phyloP scores from a whole-genome alignment of 2,888 invertebrate species.

The Meteorus colon region DNA sequence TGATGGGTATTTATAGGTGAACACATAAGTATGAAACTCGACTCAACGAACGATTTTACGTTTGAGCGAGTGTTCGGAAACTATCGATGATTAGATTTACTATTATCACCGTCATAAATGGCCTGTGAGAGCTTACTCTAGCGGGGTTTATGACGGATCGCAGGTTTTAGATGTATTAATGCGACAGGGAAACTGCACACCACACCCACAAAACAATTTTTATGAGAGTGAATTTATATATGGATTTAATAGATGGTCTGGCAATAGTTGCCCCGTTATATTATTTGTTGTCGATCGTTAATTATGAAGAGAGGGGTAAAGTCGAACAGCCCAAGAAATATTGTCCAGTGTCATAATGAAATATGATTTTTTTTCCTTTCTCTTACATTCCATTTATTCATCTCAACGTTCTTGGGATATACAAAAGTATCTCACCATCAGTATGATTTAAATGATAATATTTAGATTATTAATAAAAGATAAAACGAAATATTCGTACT shows the following conservation, averaged over 20 bases:
- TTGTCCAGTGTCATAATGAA: not conserved
- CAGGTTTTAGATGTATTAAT: slow-evolving; percentile 40
- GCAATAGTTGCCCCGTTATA: slow-evolving; percentile 39
- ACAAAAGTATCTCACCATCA: too few species aligned
- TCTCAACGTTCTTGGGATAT: too few species aligned
- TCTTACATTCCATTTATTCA: too few species aligned
- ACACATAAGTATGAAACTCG: slow-evolving; percentile 25
- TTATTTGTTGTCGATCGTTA: slow-evolving; percentile 21
- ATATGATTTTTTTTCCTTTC: too few species aligned
- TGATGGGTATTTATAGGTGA: not conserved
- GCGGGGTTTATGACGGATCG: slow-evolving; percentile 42
- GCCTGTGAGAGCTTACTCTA: slow-evolving; percentile 24
- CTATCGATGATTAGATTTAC: slow-evolving; percentile 52
- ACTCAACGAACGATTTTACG: slow-evolving; percentile 38
- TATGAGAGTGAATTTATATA: slow-evolving; percentile 21
- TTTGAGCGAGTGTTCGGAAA: slow-evolving; percentile 35
- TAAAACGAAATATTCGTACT: too few species aligned
- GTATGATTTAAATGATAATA: too few species aligned
- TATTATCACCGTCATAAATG: slow-evolving; percentile 51
- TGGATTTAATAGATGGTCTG: not conserved
- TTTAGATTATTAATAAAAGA: too few species aligned
- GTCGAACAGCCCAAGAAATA: not conserved
- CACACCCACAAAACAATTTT: slow-evolving; percentile 41
- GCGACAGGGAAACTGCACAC: slow-evolving; percentile 12
- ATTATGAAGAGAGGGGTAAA: not conserved